These are phyloP conservation scores for Plagiodera versicolora DNA, from an alignment of 2,888 invertebrate genomes.

Conservation along the genomic window DNA sequence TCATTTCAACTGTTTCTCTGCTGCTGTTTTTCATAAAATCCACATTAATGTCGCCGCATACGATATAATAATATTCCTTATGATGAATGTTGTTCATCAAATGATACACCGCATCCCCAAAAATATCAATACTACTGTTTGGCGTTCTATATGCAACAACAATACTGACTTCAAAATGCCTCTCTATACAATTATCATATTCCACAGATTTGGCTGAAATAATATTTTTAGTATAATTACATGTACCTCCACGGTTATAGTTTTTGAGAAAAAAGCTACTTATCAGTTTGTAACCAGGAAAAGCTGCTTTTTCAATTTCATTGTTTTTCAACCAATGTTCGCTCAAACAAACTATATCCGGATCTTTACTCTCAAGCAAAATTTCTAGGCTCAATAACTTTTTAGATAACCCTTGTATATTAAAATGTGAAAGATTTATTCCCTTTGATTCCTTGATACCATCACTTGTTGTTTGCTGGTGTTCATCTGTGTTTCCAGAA, in stretches of 20 bases:
- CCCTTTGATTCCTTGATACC: no score
- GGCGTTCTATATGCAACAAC: background rate
- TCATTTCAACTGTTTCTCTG: background rate
- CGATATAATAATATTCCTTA: no score
- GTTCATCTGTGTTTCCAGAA: no score
- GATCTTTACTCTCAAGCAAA: background rate
- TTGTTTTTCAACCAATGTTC: background rate
- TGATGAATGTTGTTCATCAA: no score
- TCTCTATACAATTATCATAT: background rate
- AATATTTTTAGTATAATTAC: background rate
- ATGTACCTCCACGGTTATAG: background rate
- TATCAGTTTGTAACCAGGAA: slow-evolving; percentile 4
- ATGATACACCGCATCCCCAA: no score
- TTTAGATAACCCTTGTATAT: no score
- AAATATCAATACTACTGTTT: slow-evolving; percentile 1
- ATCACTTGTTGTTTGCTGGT: no score
- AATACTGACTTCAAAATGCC: background rate
- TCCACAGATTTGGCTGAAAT: background rate
- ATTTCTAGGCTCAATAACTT: background rate
- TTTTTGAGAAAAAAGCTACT: background rate
- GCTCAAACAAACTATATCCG: slow-evolving; percentile 1
- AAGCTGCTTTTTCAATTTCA: background rate
- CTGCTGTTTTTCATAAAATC: background rate
- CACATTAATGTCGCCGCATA: no score
- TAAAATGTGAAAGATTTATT: no score